phyloP scores from a whole-genome alignment of 1,140 invertebrate genomes.

The Acarapis woodi region DNA sequence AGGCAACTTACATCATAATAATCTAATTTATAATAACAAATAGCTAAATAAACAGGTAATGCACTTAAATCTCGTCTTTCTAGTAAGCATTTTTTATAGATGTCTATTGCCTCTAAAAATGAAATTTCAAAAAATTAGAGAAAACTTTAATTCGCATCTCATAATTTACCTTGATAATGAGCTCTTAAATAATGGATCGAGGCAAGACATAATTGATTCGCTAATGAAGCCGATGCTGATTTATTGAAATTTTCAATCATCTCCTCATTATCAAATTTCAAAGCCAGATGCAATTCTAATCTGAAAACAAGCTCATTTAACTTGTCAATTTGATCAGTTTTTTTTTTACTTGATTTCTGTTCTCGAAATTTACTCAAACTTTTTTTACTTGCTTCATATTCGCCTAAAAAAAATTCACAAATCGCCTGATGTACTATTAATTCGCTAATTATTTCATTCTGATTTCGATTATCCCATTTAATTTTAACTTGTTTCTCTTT shows the following conservation, averaged over 20 bases:
- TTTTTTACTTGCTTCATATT: too few species aligned
- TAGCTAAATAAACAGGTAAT: conserved; percentile 80
- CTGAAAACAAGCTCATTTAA: conserved; percentile 27
- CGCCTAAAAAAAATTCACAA: conserved; percentile 73
- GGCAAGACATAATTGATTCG: conserved; percentile 81
- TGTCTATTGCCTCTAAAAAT: conserved; percentile 96
- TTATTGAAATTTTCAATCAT: conserved; percentile 48
- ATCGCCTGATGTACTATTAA: conserved; percentile 15
- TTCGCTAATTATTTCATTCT: not conserved
- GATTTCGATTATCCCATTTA: conserved; percentile 14
- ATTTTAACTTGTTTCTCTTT: not conserved
- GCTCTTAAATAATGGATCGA: conserved; percentile 80
- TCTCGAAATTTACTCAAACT: conserved; percentile 54
- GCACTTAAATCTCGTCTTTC: conserved; percentile 81
- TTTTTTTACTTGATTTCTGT: conserved; percentile 20
- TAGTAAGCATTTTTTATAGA: conserved; percentile 76
- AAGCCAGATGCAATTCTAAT: conserved; percentile 66
- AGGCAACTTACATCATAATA: conserved; percentile 32
- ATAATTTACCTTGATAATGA: conserved; percentile 90
- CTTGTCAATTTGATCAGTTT: conserved; percentile 16
- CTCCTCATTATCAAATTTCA: conserved; percentile 67
- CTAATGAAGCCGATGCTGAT: conserved; percentile 50
- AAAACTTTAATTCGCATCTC: too few species aligned
- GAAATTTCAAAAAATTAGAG: too few species aligned
- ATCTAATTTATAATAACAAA: conserved; percentile 93